Evolutionary conservation across 2,888 invertebrate species (phyloP), one percentile per base, ranked within the genome.

Genomic region (Melanophora roralis): DNA sequence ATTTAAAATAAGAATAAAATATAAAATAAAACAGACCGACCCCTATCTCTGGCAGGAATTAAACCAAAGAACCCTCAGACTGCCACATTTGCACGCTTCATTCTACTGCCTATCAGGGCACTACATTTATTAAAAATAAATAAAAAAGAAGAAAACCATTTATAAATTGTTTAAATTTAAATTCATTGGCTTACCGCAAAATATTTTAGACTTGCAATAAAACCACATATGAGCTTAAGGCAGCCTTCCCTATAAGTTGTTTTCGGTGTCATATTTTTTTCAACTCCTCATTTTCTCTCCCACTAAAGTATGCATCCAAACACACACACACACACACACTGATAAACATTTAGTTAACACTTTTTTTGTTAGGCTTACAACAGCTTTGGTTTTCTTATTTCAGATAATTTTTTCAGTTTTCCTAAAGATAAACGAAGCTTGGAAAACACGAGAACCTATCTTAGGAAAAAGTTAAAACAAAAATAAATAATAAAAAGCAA

Each of bases 381-480:
- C 68, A 80, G 76, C 68, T 76, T 80, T 57, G 79, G 68, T 80
- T 80, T 65, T 55, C 40, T 72, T 62, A 59, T 78, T 67, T 62
- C 67, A 55, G 47, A 51, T 47, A 72, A 72, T 53, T 53, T 60
- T 60, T 14, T 27, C n/a, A n/a, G 7, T 36, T 65, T 67, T 36
- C 45, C 71, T 79, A 71, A 38, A 67, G 71, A 69, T 72, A 72
- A 72, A 74, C 34, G 62, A 72, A 80, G 76, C 76, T 76, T 80
- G 76, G 57, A 76, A 80, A 76, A 72, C 51, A 73, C 62, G 76
- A 80, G 80, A 80, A 80, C 76, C 62, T 80, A 80, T 80, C 80
- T 80, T 76, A 73, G 73, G 68, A 80, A 72, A 77, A 67, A 64
- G 43, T 45, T 60, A 45, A 55, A 64, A 9, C 27, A 32, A 62